phyloP scores from a whole-genome alignment of 2,113 vertebrate genomes.

The Fulica atra region DNA sequence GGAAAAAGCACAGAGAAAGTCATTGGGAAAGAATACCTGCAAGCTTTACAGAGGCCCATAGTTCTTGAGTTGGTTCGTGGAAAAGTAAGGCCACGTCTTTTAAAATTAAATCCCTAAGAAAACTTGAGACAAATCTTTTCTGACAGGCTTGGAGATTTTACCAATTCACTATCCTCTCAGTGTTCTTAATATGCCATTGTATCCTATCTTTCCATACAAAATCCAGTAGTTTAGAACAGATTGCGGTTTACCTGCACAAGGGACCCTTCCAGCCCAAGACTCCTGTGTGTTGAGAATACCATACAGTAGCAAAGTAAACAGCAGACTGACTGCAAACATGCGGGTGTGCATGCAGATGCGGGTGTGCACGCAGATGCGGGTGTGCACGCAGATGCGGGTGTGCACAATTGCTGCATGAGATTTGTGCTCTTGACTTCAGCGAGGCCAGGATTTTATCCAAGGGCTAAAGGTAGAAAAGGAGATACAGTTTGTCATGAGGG shows the following conservation, averaged over 20 bases:
- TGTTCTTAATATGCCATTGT: background rate
- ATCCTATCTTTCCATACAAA: background rate
- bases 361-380: background rate
- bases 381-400: background rate
- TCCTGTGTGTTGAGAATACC: background rate
- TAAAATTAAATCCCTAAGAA: background rate
- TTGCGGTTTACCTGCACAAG: background rate
- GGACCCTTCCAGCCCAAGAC: background rate
- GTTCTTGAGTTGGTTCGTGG: constrained; percentile 86
- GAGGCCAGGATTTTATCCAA: background rate
- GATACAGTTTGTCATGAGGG: background rate
- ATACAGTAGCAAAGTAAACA: background rate
- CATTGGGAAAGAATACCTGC: constrained; percentile 79
- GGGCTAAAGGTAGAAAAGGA: background rate
- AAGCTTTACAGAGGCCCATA: constrained; percentile 85
- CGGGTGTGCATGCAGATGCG: background rate
- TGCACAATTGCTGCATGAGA: background rate
- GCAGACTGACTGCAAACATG: background rate
- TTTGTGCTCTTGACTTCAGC: background rate
- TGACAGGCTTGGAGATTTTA: background rate
- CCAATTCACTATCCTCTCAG: background rate
- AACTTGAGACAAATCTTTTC: background rate
- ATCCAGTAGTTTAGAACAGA: background rate
- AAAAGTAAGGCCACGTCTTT: constrained; percentile 81
- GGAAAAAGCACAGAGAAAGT: constrained; percentile 79